Evolutionary conservation across 2,113 vertebrate species (phyloP).

Genomic region (Campylorhamphus procurvoides): DNA sequence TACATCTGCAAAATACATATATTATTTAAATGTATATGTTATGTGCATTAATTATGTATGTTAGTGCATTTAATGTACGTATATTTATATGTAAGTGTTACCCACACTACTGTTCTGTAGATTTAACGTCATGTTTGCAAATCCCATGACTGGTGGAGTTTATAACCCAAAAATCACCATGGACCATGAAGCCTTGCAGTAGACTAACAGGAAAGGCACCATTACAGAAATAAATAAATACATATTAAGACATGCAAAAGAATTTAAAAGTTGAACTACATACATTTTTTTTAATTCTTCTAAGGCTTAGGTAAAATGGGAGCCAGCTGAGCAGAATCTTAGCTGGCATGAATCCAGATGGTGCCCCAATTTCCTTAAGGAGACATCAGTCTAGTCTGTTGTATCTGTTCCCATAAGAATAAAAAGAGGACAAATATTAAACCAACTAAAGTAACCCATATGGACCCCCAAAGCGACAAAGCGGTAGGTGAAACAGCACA

Average conservation of each 20-base stretch:
- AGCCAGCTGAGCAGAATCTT: neutral
- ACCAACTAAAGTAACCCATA: neutral
- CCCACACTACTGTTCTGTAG: rapidly evolving
- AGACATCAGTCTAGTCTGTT: neutral
- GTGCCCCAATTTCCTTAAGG: neutral
- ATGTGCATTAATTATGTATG: neutral
- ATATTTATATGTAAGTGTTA: neutral
- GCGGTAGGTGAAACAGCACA: neutral
- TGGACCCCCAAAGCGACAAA: neutral
- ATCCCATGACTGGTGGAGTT: neutral
- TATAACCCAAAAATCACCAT: neutral
- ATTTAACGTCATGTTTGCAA: neutral
- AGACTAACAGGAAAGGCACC: neutral
- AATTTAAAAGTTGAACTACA: neutral
- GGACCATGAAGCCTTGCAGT: neutral
- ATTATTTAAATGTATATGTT: neutral
- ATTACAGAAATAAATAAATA: neutral
- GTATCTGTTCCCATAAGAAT: neutral
- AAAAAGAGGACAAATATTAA: neutral
- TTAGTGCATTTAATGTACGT: neutral
- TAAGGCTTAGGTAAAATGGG: neutral
- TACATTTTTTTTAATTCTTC: neutral
- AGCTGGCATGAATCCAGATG: neutral
- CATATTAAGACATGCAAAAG: neutral
- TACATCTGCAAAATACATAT: neutral